Evolutionary conservation across 1,140 invertebrate genomes (phyloP).

Genomic region (Camponotus pennsylvanicus): DNA sequence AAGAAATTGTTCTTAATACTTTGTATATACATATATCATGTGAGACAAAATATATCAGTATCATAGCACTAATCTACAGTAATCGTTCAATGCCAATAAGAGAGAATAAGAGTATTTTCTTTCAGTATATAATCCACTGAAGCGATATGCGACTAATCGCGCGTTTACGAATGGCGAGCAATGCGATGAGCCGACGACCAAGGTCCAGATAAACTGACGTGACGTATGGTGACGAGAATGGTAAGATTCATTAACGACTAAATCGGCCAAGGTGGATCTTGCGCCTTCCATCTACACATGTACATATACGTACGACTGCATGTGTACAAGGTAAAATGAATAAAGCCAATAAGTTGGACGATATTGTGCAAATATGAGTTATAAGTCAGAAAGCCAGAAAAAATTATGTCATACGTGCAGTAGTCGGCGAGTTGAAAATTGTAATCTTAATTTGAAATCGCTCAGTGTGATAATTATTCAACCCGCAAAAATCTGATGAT

Average conservation of each 20-base stretch:
- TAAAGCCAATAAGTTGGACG: conserved; percentile 20
- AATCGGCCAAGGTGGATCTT: conserved; percentile 56
- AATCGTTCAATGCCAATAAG: background rate
- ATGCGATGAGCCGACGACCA: conserved; percentile 30
- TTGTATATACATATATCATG: conserved; percentile 1
- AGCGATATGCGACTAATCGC: conserved; percentile 28
- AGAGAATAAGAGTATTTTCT: conserved; percentile 8
- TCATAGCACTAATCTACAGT: background rate
- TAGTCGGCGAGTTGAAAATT: background rate
- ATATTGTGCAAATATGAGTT: conserved; percentile 10
- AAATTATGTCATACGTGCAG: background rate
- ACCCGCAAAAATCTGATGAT: background rate
- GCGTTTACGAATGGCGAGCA: conserved; percentile 5
- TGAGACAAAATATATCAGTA: background rate
- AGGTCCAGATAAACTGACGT: conserved; percentile 43
- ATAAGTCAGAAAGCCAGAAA: background rate
- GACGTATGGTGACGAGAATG: conserved; percentile 34
- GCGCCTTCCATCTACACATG: background rate
- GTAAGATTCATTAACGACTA: conserved; percentile 52
- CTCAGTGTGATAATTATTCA: background rate
- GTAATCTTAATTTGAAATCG: background rate
- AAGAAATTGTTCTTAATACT: background rate
- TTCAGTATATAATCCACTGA: background rate
- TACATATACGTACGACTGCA: background rate
- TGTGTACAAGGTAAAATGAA: conserved; percentile 42